phyloP scores from a whole-genome alignment of 92 coral and sea anemone genomes.

The Parazoanthus swiftii region DNA sequence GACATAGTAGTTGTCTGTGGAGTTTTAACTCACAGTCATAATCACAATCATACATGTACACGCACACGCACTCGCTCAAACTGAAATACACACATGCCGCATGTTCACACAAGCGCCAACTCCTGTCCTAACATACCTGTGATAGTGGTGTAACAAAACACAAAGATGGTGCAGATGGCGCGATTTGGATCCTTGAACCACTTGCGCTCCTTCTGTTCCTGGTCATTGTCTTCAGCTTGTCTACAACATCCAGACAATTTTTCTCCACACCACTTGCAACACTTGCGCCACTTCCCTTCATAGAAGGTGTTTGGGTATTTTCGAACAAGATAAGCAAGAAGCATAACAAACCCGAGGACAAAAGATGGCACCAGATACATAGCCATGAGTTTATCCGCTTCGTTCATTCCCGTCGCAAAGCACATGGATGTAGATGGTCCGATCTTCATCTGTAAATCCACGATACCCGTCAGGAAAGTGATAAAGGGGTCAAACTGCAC shows the following conservation, averaged over 20 bases:
- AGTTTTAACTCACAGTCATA: too few relatives aligned
- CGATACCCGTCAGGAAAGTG: constrained; percentile 67
- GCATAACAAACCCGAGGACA: constrained; percentile 55
- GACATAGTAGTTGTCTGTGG: too few relatives aligned
- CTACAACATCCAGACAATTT: neutral
- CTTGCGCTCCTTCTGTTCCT: constrained; percentile 25
- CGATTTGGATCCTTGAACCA: constrained; percentile 80
- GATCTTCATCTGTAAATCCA: constrained; percentile 57
- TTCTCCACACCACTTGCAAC: constrained; percentile 7
- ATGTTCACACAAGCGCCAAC: neutral
- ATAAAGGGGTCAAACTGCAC: constrained; percentile 65
- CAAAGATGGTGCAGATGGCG: constrained; percentile 90
- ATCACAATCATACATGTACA: too few relatives aligned
- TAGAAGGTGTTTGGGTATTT: constrained; percentile 64
- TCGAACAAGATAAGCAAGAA: constrained; percentile 61
- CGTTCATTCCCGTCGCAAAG: constrained; percentile 72
- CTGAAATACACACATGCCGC: too few relatives aligned
- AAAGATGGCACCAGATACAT: constrained; percentile 83
- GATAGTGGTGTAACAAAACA: constrained; percentile 86
- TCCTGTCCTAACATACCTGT: constrained; percentile 30
- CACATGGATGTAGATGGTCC: constrained; percentile 53
- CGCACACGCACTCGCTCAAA: too few relatives aligned
- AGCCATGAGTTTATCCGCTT: constrained; percentile 79
- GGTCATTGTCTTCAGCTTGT: neutral
- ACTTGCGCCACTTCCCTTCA: constrained; percentile 29